Conservation (phyloP, 2,888 invertebrate genomes). For the Marronus borbonicus region DNA sequence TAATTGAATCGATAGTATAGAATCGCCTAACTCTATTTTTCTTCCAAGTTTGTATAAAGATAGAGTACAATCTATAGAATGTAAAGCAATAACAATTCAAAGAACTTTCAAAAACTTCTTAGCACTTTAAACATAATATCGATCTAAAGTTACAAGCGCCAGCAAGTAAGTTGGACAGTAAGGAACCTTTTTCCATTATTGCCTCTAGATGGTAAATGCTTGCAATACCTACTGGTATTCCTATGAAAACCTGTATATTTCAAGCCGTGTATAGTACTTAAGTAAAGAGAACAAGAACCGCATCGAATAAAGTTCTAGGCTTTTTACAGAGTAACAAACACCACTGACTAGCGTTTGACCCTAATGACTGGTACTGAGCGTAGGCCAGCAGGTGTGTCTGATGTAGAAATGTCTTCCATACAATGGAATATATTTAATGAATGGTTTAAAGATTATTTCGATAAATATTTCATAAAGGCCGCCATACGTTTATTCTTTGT, state of each 20-base stretch:
- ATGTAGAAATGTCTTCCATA: neutral
- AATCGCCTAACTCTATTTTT: no score
- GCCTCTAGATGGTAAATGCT: no score
- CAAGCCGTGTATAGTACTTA: neutral
- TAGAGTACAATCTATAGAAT: no score
- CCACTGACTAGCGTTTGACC: conserved; percentile 8
- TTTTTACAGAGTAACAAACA: conserved; percentile 11
- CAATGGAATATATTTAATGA: conserved; percentile 14
- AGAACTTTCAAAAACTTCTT: no score
- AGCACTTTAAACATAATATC: no score
- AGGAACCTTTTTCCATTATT: no score
- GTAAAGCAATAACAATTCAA: no score
- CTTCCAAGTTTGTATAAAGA: no score
- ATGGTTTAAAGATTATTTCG: neutral
- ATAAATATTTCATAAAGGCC: conserved; percentile 20
- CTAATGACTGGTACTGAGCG: conserved; percentile 30
- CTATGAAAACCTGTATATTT: neutral
- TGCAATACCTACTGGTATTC: no score
- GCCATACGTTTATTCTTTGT: neutral
- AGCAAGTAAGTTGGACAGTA: no score
- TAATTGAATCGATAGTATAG: no score
- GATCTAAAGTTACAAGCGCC: no score
- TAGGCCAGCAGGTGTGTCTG: conserved; percentile 23
- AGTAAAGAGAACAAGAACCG: neutral
- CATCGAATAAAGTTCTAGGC: neutral